Evolutionary conservation across 2,113 vertebrate species (phyloP).

Genomic region (Etheostoma cragini): DNA sequence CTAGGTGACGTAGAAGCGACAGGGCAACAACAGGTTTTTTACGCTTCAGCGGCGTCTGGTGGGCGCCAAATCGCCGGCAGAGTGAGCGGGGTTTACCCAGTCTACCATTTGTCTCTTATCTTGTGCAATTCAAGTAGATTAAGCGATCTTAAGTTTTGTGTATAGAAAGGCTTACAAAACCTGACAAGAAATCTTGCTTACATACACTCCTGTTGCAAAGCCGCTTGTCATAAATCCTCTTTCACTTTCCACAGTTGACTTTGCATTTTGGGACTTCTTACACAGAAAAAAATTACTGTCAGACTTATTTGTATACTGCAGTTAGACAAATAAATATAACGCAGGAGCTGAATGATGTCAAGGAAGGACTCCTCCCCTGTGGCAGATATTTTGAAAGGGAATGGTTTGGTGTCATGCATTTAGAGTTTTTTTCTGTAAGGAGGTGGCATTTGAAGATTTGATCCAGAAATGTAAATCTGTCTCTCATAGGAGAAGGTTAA

Average conservation of each 20-base stretch:
- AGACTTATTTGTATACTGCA: neutral
- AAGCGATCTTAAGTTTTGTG: neutral
- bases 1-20: no score
- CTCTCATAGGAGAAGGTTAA: conserved; percentile 21
- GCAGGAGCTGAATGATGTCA: conserved; percentile 1
- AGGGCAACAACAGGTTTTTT: no score
- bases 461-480: conserved; percentile 50
- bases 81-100: no score
- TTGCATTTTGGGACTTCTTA: neutral
- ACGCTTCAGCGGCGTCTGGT: no score
- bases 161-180: neutral
- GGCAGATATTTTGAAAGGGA: conserved; percentile 24
- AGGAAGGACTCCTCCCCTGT: conserved; percentile 14
- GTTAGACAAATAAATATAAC: neutral
- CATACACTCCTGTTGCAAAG: neutral
- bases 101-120: neutral
- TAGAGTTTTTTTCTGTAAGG: neutral
- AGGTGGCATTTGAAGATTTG: conserved; percentile 48
- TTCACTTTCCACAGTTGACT: neutral
- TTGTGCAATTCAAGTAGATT: neutral
- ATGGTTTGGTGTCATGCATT: conserved; percentile 16
- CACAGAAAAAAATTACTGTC: neutral
- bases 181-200: neutral
- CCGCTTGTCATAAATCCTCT: neutral
- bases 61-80: no score